Conservation (phyloP, 2,797 vertebrate species). For the Protonibea diacanthus region DNA sequence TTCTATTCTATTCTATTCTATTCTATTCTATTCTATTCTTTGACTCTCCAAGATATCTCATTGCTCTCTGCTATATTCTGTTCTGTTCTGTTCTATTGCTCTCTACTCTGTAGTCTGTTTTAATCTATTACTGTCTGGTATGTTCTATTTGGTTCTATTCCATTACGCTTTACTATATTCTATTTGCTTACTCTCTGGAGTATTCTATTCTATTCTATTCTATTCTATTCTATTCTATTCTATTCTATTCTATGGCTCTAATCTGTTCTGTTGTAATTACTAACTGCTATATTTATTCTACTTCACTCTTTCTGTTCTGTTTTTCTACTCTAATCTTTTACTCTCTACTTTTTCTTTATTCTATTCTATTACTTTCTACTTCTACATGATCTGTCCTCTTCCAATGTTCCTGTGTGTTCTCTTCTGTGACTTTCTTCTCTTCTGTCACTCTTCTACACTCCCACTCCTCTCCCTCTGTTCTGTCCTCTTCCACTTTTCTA, state of each 20-base stretch:
- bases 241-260: background rate
- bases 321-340: background rate
- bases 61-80: background rate
- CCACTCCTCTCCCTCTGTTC: background rate
- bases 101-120: background rate
- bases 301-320: no score
- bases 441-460: background rate
- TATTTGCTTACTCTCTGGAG: background rate
- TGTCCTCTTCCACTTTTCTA: slow-evolving; percentile 7
- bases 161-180: background rate
- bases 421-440: background rate
- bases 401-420: background rate
- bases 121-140: background rate
- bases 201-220: background rate
- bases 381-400: background rate
- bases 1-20: background rate
- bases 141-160: background rate
- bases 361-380: background rate
- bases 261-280: background rate
- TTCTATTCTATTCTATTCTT: background rate
- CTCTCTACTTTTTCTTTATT: background rate
- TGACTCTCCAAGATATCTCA: background rate
- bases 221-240: background rate
- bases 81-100: background rate
- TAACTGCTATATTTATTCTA: no score